These are phyloP conservation scores for Rana temporaria DNA, from an alignment of 2,113 vertebrate genomes.

Conservation along the genomic window DNA sequence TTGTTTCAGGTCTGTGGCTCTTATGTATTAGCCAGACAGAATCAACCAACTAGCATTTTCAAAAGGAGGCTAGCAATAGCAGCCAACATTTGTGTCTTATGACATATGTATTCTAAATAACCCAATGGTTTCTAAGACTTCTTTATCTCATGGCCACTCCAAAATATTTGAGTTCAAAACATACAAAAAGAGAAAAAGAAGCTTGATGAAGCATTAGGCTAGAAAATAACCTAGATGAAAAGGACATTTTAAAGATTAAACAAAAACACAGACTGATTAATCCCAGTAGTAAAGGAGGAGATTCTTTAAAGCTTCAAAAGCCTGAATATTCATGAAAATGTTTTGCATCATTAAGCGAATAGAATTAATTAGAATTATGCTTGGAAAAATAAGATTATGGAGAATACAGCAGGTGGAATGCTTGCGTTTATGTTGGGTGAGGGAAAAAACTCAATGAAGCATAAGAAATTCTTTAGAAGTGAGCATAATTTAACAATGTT, in stretches of 20 bases:
- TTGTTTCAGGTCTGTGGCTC: too few relatives aligned
- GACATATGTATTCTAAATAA: too few relatives aligned
- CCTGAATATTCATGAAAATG: constrained; percentile 61
- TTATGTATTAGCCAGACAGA: too few relatives aligned
- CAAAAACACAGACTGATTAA: constrained; percentile 45
- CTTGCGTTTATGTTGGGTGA: constrained; percentile 58
- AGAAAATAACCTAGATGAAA: constrained; percentile 52
- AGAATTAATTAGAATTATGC: constrained; percentile 64
- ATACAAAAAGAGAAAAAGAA: background rate
- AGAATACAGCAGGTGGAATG: constrained; percentile 44
- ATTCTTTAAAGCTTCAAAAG: constrained; percentile 39
- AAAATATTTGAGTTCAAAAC: constrained; percentile 5
- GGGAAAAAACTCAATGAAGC: constrained; percentile 46
- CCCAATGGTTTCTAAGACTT: background rate
- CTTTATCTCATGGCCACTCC: background rate
- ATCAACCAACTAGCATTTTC: too few relatives aligned
- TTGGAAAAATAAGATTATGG: constrained; percentile 58
- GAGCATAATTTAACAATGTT: constrained; percentile 16
- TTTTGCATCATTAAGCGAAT: constrained; percentile 58
- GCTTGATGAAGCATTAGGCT: background rate
- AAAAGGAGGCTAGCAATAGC: too few relatives aligned
- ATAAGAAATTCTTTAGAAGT: constrained; percentile 33
- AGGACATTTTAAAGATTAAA: constrained; percentile 56
- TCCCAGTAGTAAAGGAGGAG: constrained; percentile 42
- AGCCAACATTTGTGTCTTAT: too few relatives aligned